Conservation (phyloP, 2,113 vertebrate genomes). For the Scopus umbretta region DNA sequence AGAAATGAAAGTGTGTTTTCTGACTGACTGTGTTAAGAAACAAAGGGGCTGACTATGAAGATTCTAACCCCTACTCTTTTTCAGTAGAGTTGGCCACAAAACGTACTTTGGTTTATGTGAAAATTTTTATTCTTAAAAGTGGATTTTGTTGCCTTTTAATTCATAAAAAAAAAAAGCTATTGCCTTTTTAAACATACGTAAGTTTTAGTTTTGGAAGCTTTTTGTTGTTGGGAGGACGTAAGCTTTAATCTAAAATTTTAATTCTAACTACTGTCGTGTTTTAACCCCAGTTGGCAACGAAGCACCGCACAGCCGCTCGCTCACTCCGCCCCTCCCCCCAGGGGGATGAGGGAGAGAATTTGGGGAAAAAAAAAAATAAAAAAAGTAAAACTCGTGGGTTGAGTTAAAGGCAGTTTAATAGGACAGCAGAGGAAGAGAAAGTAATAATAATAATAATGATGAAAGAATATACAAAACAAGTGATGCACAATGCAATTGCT, state of each 20-base stretch:
- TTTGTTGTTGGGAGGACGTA: background rate
- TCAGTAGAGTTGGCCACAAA: background rate
- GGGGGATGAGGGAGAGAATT: too few relatives aligned
- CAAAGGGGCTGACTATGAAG: background rate
- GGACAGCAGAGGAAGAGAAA: too few relatives aligned
- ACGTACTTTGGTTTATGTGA: background rate
- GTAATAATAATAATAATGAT: too few relatives aligned
- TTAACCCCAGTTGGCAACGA: too few relatives aligned
- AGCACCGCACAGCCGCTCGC: too few relatives aligned
- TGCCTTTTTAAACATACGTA: background rate
- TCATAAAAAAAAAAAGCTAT: background rate
- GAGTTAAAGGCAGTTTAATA: too few relatives aligned
- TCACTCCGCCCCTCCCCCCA: too few relatives aligned
- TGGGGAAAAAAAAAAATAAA: too few relatives aligned
- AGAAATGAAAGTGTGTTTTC: background rate
- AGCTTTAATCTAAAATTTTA: background rate
- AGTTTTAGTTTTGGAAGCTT: background rate
- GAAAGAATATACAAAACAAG: too few relatives aligned
- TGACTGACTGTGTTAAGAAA: background rate
- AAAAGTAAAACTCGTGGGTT: too few relatives aligned
- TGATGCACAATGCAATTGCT: too few relatives aligned
- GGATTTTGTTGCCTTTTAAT: background rate
- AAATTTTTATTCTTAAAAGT: background rate
- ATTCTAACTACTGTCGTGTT: background rate
- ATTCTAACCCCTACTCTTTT: background rate